Base-by-base conservation (phyloP, 2,797 vertebrate genomes). In the Mallotus villosus region DNA sequence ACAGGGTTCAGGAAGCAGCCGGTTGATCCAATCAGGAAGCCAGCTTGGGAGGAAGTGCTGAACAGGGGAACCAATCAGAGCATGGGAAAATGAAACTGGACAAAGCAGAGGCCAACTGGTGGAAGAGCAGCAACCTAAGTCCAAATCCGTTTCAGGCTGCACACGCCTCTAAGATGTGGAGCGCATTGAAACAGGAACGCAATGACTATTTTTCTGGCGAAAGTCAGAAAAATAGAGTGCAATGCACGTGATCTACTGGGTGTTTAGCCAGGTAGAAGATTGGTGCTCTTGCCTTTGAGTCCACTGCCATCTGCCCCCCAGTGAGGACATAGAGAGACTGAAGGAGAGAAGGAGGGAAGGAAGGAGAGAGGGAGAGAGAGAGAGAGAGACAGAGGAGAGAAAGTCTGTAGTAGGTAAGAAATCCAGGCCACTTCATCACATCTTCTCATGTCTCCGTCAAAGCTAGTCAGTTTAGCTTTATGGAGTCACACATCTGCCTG, bases 241-340 rank as follows among this genome's bases (percentile, higher is more conserved):
- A 71, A 12, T 14, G 24, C 22, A 4, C 22, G 22, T 60, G 19
- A 60, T 60, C 22, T 60, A 60, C 22, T 24, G 21, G 11, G 12
- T 60, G 22, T 24, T 25, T 63, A 9, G 8, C 76, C n/a, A 74
- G 27, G 81, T 55, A 71, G 76, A 70, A 86, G 87, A 88, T 87
- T 86, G 90, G 86, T 90, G 91, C 89, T 89, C 91, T 92, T 92
- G 90, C 90, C 91, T 92, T 89, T 89, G 87, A 64, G 85, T 87
- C 83, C 91, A 84, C 89, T 90, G 91, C 91, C 88, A 91, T 78
- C 90, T 83, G 85, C 90, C 86, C 86, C 90, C 88, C 85, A 92
- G 87, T 86, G 90, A 90, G 75, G 90, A 88, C 81, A 91, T 85
- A 86, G 88, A 89, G 82, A 88, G 87, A 89, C 88, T 87, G 12